These are phyloP conservation scores for Chaetodon auriga DNA, from an alignment of 2,113 vertebrate species.

Conservation along the genomic window DNA sequence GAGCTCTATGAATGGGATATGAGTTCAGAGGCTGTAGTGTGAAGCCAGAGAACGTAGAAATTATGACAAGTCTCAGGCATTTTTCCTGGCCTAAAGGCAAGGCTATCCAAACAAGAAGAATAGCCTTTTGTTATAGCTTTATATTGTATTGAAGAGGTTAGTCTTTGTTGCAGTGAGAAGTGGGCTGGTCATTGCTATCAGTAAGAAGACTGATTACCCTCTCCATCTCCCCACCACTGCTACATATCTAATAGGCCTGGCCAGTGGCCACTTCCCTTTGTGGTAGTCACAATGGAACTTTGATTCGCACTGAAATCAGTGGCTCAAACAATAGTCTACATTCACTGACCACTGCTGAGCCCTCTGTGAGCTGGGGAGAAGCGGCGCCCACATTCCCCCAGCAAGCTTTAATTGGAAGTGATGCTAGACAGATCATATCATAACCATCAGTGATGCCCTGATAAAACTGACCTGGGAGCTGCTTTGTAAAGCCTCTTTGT, in stretches of 20 bases:
- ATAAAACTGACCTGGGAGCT: constrained; percentile 79
- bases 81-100: constrained; percentile 40
- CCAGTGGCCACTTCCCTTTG: constrained; percentile 79
- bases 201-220: constrained; percentile 81
- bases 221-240: constrained; percentile 69
- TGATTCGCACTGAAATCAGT: constrained; percentile 79
- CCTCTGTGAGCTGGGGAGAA: constrained; percentile 54
- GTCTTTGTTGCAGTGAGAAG: constrained; percentile 70
- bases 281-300: constrained; percentile 76
- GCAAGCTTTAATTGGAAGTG: constrained; percentile 81
- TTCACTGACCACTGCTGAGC: constrained; percentile 59
- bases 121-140: constrained; percentile 61
- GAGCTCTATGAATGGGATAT: constrained; percentile 59
- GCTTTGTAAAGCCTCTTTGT: constrained; percentile 77
- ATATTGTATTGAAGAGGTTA: constrained; percentile 70
- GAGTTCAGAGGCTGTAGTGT: constrained; percentile 37
- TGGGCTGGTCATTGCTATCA: constrained; percentile 73
- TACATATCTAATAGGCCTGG: constrained; percentile 79
- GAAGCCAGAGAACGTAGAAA: constrained; percentile 39
- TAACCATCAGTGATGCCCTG: constrained; percentile 83
- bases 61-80: constrained; percentile 40
- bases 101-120: constrained; percentile 58
- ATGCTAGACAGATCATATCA: constrained; percentile 84
- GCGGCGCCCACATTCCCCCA: constrained; percentile 63
- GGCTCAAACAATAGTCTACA: constrained; percentile 79